These are phyloP conservation scores for Drosophila trapezifrons DNA, from an alignment of 1,140 invertebrate species.

Conservation along the genomic window DNA sequence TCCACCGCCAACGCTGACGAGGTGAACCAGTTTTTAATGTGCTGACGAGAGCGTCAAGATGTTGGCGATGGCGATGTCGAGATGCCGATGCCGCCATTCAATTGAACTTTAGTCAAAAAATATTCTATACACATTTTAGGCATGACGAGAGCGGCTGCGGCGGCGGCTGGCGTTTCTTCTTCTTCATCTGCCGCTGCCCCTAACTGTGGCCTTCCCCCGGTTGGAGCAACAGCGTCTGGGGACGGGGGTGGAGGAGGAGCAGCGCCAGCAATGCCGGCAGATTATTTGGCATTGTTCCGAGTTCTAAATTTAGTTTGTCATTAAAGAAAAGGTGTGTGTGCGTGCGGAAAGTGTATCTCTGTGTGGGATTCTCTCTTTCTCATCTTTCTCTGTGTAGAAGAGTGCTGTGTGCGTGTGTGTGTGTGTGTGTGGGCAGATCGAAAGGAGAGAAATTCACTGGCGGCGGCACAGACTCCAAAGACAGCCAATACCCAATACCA, in stretches of 20 bases:
- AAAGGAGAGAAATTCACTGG: conserved; percentile 45
- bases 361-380: conserved; percentile 16
- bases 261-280: conserved; percentile 66
- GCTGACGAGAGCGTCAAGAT: conserved; percentile 28
- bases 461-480: conserved; percentile 45
- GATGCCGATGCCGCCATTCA: conserved; percentile 33
- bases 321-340: conserved; percentile 73
- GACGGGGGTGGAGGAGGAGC: conserved; percentile 19
- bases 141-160: conserved; percentile 45
- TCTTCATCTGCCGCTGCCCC: conserved; percentile 20
- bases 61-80: conserved; percentile 2
- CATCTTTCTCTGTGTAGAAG: conserved; percentile 8
- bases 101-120: conserved; percentile 66
- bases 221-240: conserved; percentile 28
- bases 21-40: conserved; percentile 69
- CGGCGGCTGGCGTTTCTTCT: not conserved
- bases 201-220: conserved; percentile 46
- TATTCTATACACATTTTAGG: conserved; percentile 46
- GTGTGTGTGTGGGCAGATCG: conserved; percentile 36
- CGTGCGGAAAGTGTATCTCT: conserved; percentile 36
- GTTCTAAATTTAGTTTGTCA: conserved; percentile 83
- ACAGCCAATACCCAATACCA: conserved; percentile 13
- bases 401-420: conserved; percentile 15
- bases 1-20: conserved; percentile 59
- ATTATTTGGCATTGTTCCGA: conserved; percentile 83